Evolutionary conservation across 2,888 invertebrate species (phyloP).

Genomic region (Theretra japonica): DNA sequence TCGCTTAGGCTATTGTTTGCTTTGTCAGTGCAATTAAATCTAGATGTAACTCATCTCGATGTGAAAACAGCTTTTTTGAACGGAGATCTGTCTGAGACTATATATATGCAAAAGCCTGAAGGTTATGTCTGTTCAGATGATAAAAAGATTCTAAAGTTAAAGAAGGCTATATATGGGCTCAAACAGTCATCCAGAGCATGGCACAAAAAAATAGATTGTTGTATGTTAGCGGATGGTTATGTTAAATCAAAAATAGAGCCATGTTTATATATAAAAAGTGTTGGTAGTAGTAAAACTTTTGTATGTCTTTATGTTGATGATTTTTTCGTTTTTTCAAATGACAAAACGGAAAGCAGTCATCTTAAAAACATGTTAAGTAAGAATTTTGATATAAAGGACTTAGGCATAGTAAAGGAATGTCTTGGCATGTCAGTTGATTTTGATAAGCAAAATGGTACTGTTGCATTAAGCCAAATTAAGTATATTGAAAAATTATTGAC

Average conservation of each 20-base stretch:
- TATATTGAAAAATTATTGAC: neutral
- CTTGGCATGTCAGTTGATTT: conserved; percentile 35
- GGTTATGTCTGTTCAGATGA: conserved; percentile 27
- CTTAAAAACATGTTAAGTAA: conserved; percentile 20
- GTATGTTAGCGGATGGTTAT: conserved; percentile 19
- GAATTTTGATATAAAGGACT: conserved; percentile 33
- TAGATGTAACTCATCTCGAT: conserved; percentile 23
- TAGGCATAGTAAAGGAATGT: conserved; percentile 34
- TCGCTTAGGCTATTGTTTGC: neutral
- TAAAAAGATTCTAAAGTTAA: conserved; percentile 33
- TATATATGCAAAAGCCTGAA: conserved; percentile 25
- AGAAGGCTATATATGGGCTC: conserved; percentile 34
- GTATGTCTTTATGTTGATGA: conserved; percentile 37
- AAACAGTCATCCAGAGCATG: conserved; percentile 29
- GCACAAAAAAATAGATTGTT: neutral
- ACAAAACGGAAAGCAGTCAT: conserved; percentile 2
- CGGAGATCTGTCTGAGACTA: conserved; percentile 28
- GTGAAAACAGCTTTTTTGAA: conserved; percentile 30
- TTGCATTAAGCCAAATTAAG: neutral
- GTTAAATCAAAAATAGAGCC: conserved; percentile 32
- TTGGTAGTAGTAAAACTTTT: conserved; percentile 14
- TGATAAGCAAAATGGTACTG: neutral
- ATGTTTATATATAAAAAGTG: conserved; percentile 32
- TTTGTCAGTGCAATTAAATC: conserved; percentile 8
- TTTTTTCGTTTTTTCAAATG: conserved; percentile 34